These are phyloP conservation scores for Xanthorhoe spadicearia DNA, from an alignment of 2,888 invertebrate species.

Conservation along the genomic window DNA sequence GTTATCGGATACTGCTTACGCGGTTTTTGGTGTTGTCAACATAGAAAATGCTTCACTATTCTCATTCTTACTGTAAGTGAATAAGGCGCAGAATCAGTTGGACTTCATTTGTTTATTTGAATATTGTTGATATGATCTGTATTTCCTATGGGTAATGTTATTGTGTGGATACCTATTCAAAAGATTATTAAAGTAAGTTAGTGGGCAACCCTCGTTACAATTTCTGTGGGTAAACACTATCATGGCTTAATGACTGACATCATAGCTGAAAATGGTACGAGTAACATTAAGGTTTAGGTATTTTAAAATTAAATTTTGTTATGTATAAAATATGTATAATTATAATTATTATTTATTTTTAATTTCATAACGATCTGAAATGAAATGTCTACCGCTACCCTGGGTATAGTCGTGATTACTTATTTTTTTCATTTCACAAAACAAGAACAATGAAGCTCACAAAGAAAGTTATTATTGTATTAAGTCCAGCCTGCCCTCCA, in stretches of 20 bases:
- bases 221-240: not conserved
- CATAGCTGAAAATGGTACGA: not conserved
- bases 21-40: conserved; percentile 27
- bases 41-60: conserved; percentile 19
- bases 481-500: too few species aligned
- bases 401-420: too few species aligned
- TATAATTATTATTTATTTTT: too few species aligned
- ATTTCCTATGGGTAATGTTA: conserved; percentile 4
- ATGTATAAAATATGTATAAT: too few species aligned
- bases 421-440: too few species aligned
- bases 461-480: too few species aligned
- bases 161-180: not conserved
- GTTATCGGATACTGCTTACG: conserved; percentile 39
- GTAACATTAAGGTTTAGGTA: too few species aligned
- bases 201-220: not conserved
- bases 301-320: too few species aligned
- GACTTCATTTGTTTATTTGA: conserved; percentile 3
- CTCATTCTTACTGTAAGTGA: conserved; percentile 8
- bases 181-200: conserved; percentile 2
- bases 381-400: too few species aligned
- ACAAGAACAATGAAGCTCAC: too few species aligned
- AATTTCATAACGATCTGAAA: too few species aligned
- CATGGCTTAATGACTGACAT: not conserved
- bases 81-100: conserved; percentile 10
- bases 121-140: conserved; percentile 22